Evolutionary conservation across 2,113 vertebrate genomes (phyloP).

Genomic region (Xiphophorus couchianus): DNA sequence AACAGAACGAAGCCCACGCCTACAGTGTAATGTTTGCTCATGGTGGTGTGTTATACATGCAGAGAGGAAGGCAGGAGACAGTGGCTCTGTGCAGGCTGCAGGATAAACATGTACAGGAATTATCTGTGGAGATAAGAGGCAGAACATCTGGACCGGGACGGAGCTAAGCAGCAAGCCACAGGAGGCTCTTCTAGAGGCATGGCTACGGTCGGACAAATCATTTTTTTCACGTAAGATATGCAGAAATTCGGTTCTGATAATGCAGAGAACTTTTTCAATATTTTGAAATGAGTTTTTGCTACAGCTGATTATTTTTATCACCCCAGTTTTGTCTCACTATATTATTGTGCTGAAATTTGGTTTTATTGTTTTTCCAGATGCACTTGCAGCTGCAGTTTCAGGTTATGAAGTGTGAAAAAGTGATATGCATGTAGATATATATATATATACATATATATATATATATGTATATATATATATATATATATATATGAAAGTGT

Average conservation of each 20-base stretch:
- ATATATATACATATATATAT: too few species aligned
- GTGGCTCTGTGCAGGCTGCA: not conserved
- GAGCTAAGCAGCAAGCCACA: not conserved
- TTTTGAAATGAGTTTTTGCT: not conserved
- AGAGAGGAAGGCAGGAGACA: not conserved
- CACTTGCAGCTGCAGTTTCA: not conserved
- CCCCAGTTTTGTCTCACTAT: not conserved
- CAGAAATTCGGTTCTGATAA: not conserved
- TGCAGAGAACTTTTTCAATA: not conserved
- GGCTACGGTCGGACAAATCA: slow-evolving; percentile 52
- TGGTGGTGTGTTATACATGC: slow-evolving; percentile 34
- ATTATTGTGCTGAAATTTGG: not conserved
- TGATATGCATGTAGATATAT: not conserved
- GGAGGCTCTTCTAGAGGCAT: slow-evolving; percentile 30
- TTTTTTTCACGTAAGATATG: slow-evolving; percentile 59
- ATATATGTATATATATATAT: too few species aligned
- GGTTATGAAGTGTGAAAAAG: not conserved
- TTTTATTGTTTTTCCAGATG: not conserved
- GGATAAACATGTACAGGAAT: not conserved
- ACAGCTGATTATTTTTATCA: too few species aligned
- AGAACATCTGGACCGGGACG: slow-evolving; percentile 5
- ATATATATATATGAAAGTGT: not conserved
- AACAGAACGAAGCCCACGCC: slow-evolving; percentile 43
- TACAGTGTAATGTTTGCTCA: slow-evolving; percentile 65
- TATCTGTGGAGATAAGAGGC: not conserved